Base-by-base conservation (phyloP, 1,140 invertebrate genomes). In the Trachymyrmex cornetzi region DNA sequence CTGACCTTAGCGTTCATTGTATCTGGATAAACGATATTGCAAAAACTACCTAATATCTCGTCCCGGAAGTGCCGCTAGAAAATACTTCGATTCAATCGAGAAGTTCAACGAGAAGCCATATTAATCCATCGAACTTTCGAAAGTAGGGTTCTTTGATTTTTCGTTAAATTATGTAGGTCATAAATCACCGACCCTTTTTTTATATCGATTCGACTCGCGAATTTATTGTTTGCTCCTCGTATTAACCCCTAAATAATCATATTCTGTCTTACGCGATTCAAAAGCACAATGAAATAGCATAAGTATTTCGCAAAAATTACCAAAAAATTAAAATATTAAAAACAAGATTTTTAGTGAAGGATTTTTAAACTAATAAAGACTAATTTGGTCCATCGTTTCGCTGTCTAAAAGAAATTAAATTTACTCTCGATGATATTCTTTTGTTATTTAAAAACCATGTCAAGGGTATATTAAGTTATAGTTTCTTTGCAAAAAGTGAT, bases 41-140 rank as follows among this genome's bases (percentile, higher is more conserved):
- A 34, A 34, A 34, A 34, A 34, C 0, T 34, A 0, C 5, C 30
- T 34, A 34, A 34, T 87, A 67, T 82, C 59, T 34, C 67, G 67
- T 82, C 63, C 53, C n/a, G 61, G 64, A 44, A 48, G 27, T 27
- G 9, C 22, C 24, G 12, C 9, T 22, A 14, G 55, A 79, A 24
- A 79, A 16, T 30, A n/a, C 63, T 11, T n/a, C 63, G 48, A 38
- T 66, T 50, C 27, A n/a, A 79, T 80, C 34, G 16, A 79, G 22
- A 2, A 79, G 19, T 44, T 63, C 59, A 14, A 24, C 57, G 3
- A 48, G 14, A 14, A 14, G 24, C 38, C 38, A 16, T 16, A 57
- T 63, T 1, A 61, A 63, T 64, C 34, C 30, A 16, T 16, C 64
- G 57, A 55, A 24, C 27, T n/a, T 81, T 30, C 44, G 4, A 69